phyloP scores from a whole-genome alignment of 1,140 invertebrate species.

The Pseudomyrmex sp. region DNA sequence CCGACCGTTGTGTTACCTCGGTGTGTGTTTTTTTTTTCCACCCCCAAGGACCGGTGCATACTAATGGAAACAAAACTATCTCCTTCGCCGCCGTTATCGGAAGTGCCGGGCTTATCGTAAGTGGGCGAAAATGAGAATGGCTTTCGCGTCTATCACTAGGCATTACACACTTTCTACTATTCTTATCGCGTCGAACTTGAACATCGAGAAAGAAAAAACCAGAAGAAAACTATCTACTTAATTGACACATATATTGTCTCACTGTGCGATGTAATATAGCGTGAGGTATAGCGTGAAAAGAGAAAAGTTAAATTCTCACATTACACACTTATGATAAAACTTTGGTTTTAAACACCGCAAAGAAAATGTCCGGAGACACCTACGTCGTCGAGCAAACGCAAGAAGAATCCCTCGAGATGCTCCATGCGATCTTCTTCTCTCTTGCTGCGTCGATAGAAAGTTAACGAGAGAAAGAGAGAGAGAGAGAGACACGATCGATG shows the following conservation, averaged over 20 bases:
- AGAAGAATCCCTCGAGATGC: slow-evolving; percentile 1
- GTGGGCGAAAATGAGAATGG: slow-evolving; percentile 31
- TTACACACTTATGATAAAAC: not conserved
- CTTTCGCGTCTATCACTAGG: not conserved
- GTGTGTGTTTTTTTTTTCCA: not conserved
- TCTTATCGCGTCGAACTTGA: slow-evolving; percentile 38
- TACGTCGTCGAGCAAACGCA: not conserved
- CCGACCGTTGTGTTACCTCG: slow-evolving; percentile 35
- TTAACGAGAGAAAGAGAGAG: slow-evolving; percentile 1
- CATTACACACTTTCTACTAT: slow-evolving; percentile 2
- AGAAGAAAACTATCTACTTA: too few species aligned
- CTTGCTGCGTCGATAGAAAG: slow-evolving; percentile 17
- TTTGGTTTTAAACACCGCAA: not conserved
- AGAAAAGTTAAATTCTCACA: not conserved
- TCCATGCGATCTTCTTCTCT: slow-evolving; percentile 18
- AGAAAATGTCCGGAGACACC: not conserved
- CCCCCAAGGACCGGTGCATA: slow-evolving; percentile 7
- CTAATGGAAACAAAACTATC: slow-evolving; percentile 32
- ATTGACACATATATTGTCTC: not conserved
- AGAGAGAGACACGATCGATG: slow-evolving; percentile 2
- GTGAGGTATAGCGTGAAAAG: not conserved
- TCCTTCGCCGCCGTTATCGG: slow-evolving; percentile 40
- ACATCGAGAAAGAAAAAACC: not conserved
- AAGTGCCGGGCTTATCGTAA: slow-evolving; percentile 43
- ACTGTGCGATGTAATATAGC: not conserved